phyloP scores from a whole-genome alignment of 2,113 vertebrate genomes.

The Ochotona curzoniae region DNA sequence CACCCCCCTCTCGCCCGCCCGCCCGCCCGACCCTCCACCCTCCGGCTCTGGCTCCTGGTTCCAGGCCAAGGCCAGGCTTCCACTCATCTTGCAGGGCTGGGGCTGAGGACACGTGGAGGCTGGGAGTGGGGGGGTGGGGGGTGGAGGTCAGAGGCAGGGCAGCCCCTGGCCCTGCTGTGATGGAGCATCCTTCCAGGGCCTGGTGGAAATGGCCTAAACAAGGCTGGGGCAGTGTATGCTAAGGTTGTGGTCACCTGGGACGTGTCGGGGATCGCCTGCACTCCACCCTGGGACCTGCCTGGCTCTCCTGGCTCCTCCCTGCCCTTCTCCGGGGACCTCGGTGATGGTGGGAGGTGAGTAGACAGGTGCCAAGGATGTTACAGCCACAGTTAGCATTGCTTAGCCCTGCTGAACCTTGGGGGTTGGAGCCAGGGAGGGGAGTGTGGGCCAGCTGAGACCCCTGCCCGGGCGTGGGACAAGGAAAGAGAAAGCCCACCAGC shows the following conservation, averaged over 20 bases:
- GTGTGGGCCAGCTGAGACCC: no score
- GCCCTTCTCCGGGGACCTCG: neutral
- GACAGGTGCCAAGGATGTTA: no score
- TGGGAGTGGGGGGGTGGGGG: neutral
- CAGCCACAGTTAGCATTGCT: no score
- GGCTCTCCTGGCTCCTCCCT: neutral
- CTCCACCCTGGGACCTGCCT: neutral
- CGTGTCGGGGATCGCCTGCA: neutral
- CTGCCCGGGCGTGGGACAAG: neutral
- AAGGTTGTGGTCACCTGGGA: neutral
- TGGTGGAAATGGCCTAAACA: neutral
- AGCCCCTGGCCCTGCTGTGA: no score
- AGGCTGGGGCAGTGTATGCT: neutral
- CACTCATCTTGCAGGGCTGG: neutral
- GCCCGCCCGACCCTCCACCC: slow-evolving; percentile 39
- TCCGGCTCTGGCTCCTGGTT: slow-evolving; percentile 63
- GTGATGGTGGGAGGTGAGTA: neutral
- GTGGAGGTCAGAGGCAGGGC: neutral
- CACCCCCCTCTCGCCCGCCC: neutral
- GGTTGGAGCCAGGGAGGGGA: no score
- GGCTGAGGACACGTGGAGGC: neutral
- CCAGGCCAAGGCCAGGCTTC: slow-evolving; percentile 44
- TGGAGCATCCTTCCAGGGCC: neutral
- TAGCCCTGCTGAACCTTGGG: no score
- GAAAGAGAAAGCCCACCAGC: neutral